These are phyloP conservation scores for Pao palembangensis DNA, from an alignment of 2,113 vertebrate species.

Conservation along the genomic window DNA sequence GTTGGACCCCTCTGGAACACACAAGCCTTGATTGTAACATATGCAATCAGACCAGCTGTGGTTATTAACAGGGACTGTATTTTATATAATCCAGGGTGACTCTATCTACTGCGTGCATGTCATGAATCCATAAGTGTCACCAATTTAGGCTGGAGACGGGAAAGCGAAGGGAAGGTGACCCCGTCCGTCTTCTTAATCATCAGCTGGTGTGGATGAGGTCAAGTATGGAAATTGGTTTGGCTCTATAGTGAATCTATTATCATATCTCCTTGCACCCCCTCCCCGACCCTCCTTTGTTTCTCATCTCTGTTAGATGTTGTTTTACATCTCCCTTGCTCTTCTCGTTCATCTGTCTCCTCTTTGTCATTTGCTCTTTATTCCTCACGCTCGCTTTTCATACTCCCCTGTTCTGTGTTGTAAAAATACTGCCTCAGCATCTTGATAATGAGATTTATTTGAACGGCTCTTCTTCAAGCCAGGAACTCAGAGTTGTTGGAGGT, in stretches of 20 bases:
- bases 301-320: slow-evolving; percentile 50
- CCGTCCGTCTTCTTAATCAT: slow-evolving; percentile 57
- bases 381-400: slow-evolving; percentile 12
- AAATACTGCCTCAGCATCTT: slow-evolving; percentile 62
- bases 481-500: not conserved
- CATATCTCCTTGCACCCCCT: slow-evolving; percentile 48
- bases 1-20: too few relatives aligned
- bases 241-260: slow-evolving; percentile 66
- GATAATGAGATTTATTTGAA: slow-evolving; percentile 71
- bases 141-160: slow-evolving; percentile 43
- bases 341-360: slow-evolving; percentile 35
- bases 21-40: slow-evolving; percentile 2
- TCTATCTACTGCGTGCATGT: slow-evolving; percentile 37
- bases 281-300: slow-evolving; percentile 48
- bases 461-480: slow-evolving; percentile 38
- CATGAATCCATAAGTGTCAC: slow-evolving; percentile 66
- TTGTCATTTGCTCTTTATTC: slow-evolving; percentile 52
- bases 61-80: slow-evolving; percentile 34
- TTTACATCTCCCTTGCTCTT: slow-evolving; percentile 46
- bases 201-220: slow-evolving; percentile 63
- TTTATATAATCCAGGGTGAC: slow-evolving; percentile 30
- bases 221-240: slow-evolving; percentile 69
- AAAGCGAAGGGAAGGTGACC: slow-evolving; percentile 62
- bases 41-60: slow-evolving; percentile 14
- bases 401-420: slow-evolving; percentile 39